Evolutionary conservation across 2,797 vertebrate species (phyloP).

Genomic region (Notoglanidium macrostoma): DNA sequence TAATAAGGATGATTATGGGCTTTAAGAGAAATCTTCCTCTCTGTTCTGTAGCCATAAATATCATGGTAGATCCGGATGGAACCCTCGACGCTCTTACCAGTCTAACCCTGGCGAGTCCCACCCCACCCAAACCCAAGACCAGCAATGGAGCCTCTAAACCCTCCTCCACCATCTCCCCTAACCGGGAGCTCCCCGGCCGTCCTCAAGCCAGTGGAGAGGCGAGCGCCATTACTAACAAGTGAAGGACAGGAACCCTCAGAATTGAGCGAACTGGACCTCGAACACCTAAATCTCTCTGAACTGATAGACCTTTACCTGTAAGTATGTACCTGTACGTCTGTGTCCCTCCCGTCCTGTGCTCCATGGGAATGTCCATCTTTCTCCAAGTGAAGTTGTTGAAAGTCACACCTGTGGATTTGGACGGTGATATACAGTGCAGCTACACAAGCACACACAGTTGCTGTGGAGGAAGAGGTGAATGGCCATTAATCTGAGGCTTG

Average conservation of each 20-base stretch:
- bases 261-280: slow-evolving; percentile 35
- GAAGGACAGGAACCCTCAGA: slow-evolving; percentile 61
- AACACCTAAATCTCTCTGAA: slow-evolving; percentile 38
- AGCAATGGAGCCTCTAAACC: slow-evolving; percentile 66
- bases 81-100: slow-evolving; percentile 91
- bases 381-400: slow-evolving; percentile 22
- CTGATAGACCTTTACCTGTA: slow-evolving; percentile 37
- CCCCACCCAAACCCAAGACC: slow-evolving; percentile 78
- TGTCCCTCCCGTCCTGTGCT: slow-evolving; percentile 13
- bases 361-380: slow-evolving; percentile 22
- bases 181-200: slow-evolving; percentile 70
- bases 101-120: slow-evolving; percentile 81
- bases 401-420: slow-evolving; percentile 43
- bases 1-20: neutral
- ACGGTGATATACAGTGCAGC: slow-evolving; percentile 40
- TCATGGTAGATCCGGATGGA: slow-evolving; percentile 97
- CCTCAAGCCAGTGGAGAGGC: slow-evolving; percentile 89
- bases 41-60: slow-evolving; percentile 84
- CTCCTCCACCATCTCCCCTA: slow-evolving; percentile 47
- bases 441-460: slow-evolving; percentile 38
- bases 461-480: slow-evolving; percentile 32
- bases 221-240: slow-evolving; percentile 83
- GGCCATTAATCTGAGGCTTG: neutral
- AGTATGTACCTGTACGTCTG: slow-evolving; percentile 27
- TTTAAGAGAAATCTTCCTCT: neutral